Evolutionary conservation across 2,797 vertebrate species (phyloP).

Genomic region (Sebastes glaucus): DNA sequence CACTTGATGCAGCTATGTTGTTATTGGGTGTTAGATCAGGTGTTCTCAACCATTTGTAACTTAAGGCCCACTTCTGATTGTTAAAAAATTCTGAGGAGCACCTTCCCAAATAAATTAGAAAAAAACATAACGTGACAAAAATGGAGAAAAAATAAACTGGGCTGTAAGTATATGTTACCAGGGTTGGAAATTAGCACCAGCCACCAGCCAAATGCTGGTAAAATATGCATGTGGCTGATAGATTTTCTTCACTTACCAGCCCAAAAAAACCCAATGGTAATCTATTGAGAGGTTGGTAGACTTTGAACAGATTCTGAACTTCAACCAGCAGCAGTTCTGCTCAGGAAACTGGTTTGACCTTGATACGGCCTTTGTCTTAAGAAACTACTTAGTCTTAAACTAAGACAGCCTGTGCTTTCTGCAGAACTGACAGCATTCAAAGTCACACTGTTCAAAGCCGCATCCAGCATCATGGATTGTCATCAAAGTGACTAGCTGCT

Average conservation of each 20-base stretch:
- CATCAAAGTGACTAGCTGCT: constrained; percentile 19
- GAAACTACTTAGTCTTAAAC: not conserved
- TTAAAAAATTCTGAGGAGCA: not conserved
- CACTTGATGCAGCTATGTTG: not conserved
- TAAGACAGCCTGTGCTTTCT: not conserved
- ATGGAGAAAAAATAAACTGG: not conserved
- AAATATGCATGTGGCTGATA: too few relatives aligned
- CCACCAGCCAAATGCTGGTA: not conserved
- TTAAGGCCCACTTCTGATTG: not conserved
- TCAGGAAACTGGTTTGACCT: not conserved
- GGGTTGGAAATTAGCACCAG: not conserved
- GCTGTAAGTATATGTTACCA: not conserved
- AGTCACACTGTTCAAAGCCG: not conserved
- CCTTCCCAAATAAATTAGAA: not conserved
- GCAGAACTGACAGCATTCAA: not conserved
- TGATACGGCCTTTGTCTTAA: not conserved
- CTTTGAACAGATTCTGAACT: not conserved
- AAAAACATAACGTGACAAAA: not conserved
- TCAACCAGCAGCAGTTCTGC: not conserved
- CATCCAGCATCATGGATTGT: not conserved
- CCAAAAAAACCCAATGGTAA: too few relatives aligned
- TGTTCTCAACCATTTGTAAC: not conserved
- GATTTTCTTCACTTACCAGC: too few relatives aligned
- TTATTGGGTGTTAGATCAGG: not conserved
- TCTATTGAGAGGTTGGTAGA: too few relatives aligned